Conservation (phyloP, 2,113 vertebrate genomes). For the Crotalus horridus region DNA sequence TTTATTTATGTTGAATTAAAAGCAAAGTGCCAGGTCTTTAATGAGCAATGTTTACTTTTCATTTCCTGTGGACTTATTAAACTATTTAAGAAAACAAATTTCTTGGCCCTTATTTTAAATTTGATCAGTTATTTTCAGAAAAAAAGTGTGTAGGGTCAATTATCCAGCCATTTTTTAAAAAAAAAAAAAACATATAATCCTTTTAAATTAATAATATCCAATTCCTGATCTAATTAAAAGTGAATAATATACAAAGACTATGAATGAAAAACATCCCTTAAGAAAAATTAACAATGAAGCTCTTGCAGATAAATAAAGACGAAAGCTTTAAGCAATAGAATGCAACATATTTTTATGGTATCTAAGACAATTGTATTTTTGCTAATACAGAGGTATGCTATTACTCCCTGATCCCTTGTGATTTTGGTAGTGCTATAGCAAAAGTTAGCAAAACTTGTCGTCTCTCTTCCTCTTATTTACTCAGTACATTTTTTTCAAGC, state of each 20-base stretch:
- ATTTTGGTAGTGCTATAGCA: neutral
- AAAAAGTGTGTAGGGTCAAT: neutral
- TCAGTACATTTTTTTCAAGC: neutral
- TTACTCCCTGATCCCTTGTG: neutral
- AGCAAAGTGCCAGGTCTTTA: neutral
- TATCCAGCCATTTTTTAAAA: neutral
- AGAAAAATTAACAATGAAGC: neutral
- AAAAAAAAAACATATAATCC: neutral
- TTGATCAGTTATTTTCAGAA: neutral
- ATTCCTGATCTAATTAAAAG: neutral
- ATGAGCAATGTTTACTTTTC: neutral
- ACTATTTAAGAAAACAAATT: neutral
- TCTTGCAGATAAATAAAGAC: neutral
- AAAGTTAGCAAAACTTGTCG: neutral
- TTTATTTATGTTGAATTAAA: neutral
- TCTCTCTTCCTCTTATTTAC: neutral
- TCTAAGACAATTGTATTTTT: neutral
- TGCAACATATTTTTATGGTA: neutral
- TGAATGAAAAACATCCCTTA: neutral
- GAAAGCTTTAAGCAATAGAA: neutral
- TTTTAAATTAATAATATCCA: neutral
- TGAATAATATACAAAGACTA: neutral
- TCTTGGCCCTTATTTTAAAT: neutral
- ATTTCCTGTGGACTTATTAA: neutral
- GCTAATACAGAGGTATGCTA: neutral